These are phyloP conservation scores for Polyergus mexicanus DNA, from an alignment of 1,140 invertebrate species.

Conservation along the genomic window DNA sequence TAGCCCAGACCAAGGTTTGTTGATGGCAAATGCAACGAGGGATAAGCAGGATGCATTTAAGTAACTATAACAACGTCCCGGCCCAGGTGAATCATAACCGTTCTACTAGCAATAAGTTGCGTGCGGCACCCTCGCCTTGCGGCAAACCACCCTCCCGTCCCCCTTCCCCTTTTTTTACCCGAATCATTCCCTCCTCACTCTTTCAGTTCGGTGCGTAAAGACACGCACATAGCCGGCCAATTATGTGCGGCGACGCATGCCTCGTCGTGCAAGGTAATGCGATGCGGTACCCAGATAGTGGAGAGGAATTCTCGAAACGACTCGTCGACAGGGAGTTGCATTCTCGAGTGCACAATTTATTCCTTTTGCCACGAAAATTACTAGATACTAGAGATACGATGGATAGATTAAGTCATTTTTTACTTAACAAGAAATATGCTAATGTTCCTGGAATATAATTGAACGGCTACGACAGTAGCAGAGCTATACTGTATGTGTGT, in stretches of 20 bases:
- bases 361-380: neutral
- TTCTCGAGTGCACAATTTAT: constrained; percentile 34
- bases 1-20: neutral
- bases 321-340: neutral
- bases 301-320: constrained; percentile 68
- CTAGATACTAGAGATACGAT: constrained; percentile 8
- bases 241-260: constrained; percentile 75
- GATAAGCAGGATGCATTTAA: constrained; percentile 47
- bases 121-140: constrained; percentile 68
- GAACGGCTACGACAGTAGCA: neutral
- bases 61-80: constrained; percentile 73
- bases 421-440: neutral
- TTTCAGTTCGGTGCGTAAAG: constrained; percentile 70
- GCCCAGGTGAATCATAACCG: constrained; percentile 78
- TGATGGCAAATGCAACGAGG: neutral
- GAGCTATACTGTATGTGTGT: too few species aligned
- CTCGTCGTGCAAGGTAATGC: constrained; percentile 77
- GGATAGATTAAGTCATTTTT: neutral
- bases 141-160: constrained; percentile 20
- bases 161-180: neutral
- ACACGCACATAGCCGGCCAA: constrained; percentile 74
- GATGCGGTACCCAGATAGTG: constrained; percentile 63
- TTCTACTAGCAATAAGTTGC: constrained; percentile 60
- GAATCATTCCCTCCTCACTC: constrained; percentile 6
- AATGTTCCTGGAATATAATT: neutral